A percentile compares a stretch with the other conserved stretches of the same genome.
These are phyloP conservation scores for Chionoecetes opilio DNA, from an alignment of 1,140 invertebrate species.

Conservation along the genomic window DNA sequence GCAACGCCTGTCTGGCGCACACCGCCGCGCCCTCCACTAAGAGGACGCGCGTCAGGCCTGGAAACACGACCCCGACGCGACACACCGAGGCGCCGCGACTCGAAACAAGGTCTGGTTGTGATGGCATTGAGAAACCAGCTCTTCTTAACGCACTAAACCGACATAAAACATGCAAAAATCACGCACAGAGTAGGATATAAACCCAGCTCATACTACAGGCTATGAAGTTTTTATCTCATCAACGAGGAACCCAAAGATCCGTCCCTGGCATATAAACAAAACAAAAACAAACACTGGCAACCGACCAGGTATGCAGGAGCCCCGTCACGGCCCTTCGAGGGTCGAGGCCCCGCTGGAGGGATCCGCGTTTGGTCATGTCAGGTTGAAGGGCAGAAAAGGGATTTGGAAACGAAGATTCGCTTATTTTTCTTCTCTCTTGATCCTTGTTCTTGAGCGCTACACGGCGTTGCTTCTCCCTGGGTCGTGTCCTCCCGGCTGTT, in stretches of 20 bases:
- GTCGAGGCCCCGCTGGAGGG: slow-evolving; percentile 13
- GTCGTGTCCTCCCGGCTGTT: not conserved
- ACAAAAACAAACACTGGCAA: slow-evolving; percentile 69
- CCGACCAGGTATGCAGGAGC: slow-evolving; percentile 50
- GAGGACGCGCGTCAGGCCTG: not conserved
- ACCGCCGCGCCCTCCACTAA: not conserved
- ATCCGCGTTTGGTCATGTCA: slow-evolving; percentile 64
- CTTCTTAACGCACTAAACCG: not conserved
- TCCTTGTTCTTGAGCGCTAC: not conserved
- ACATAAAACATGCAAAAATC: not conserved
- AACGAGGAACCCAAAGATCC: not conserved
- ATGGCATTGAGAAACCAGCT: not conserved
- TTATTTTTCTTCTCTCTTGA: not conserved
- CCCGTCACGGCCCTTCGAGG: slow-evolving; percentile 56
- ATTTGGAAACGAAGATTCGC: slow-evolving; percentile 60
- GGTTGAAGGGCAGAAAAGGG: slow-evolving; percentile 62
- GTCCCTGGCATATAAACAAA: not conserved
- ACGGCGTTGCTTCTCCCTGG: not conserved
- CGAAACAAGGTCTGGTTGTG: not conserved
- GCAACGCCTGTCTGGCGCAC: not conserved
- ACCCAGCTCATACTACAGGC: slow-evolving; percentile 42
- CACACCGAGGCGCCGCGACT: not conserved
- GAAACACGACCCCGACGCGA: not conserved
- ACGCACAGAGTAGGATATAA: not conserved
- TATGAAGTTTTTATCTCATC: slow-evolving; percentile 56